Base-by-base conservation (phyloP, 2,113 vertebrate species). In the Hemiprocne comata region DNA sequence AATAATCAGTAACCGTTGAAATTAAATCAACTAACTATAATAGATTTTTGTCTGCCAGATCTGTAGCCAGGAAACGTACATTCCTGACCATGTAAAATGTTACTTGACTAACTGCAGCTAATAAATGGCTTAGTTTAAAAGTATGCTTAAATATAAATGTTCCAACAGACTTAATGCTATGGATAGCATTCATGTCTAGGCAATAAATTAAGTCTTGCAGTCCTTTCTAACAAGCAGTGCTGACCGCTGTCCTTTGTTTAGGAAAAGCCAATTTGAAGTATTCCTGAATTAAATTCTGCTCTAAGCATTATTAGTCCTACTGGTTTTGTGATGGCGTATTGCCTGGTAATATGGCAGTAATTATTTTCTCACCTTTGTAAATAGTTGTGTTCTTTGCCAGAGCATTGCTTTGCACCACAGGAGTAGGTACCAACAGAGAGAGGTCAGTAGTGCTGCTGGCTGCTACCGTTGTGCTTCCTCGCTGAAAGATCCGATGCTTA, bases 131-230 rank as follows among this genome's bases (percentile, higher is more conserved):
- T 86, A 36, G 76, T 93, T 94, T 93, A 84, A 90, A 95, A 83
- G 69, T 75, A 25, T 89, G 50, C 53, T 95, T 69, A 92, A 96
- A 95, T 93, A 92, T 92, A 95, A 86, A 92, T 92, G 80, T 90
- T 94, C 51, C 24, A 61, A n/a, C 64, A 88, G 93, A 51, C 80
- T 75, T 94, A 84, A 87, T 90, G 91, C 69, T 85, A 10, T 4
- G 2, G 85, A 23, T 76, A 78, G 77, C 57, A 9, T 81, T 94
- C 29, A 2, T 67, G 57, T 83, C 73, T 90, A 48, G 62, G 83
- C 89, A 74, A 4, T 78, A 28, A 74, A 58, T 89, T 88, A 34
- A 60, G 51, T 61, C 83, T 86, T 42, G 18, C 29, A 23, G 91
- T 51, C 80, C 84, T 90, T 67, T 69, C 65, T 84, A 62, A 71